phyloP scores from a whole-genome alignment of 2,888 invertebrate species.

The Exocentrus adspersus region DNA sequence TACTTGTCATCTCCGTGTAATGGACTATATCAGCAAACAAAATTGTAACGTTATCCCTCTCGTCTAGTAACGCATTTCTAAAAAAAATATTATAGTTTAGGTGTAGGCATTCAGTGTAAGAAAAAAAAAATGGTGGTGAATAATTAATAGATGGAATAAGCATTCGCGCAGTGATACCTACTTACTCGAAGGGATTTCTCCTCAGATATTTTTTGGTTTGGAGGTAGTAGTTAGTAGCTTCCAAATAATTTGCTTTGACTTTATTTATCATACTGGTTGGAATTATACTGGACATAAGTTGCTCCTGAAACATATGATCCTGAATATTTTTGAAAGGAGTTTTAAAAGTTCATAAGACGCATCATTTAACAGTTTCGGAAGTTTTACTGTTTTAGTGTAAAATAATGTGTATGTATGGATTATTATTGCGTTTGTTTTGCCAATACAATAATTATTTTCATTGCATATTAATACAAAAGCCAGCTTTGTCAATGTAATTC shows the following conservation, averaged over 20 bases:
- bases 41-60: constrained; percentile 88
- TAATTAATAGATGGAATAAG: constrained; percentile 1
- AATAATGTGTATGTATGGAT: no score
- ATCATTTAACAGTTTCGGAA: no score
- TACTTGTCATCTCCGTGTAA: constrained; percentile 88
- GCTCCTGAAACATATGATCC: constrained; percentile 70
- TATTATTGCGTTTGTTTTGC: no score
- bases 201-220: constrained; percentile 35
- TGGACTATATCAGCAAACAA: constrained; percentile 94
- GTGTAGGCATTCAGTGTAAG: no score
- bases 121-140: no score
- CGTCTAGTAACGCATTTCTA: constrained; percentile 88
- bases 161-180: no score
- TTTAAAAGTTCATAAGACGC: no score
- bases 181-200: constrained; percentile 62
- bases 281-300: constrained; percentile 84
- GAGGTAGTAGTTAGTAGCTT: constrained; percentile 43
- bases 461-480: no score
- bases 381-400: no score
- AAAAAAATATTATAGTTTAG: not conserved
- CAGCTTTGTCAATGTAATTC: no score
- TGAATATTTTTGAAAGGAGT: no score
- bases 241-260: constrained; percentile 67
- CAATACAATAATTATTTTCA: no score
- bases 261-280: constrained; percentile 83